phyloP scores from a whole-genome alignment of 2,113 vertebrate species.

The Pithys albifrons region DNA sequence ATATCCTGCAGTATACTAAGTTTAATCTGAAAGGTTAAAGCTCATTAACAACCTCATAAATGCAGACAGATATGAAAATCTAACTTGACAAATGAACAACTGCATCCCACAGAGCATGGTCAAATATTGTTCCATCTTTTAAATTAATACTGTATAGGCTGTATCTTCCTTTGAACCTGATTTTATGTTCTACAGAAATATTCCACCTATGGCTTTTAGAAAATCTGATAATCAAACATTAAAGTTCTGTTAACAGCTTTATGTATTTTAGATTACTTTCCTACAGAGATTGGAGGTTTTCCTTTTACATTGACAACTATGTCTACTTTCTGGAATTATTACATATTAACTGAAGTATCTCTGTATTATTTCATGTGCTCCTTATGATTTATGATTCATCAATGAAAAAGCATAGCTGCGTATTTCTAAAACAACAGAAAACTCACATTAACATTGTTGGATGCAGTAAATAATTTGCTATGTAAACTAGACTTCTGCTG shows the following conservation, averaged over 20 bases:
- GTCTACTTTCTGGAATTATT: not conserved
- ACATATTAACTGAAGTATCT: not conserved
- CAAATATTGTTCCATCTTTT: conserved; percentile 25
- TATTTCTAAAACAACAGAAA: conserved; percentile 5
- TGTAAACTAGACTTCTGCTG: not conserved
- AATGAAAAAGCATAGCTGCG: not conserved
- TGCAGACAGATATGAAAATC: not conserved
- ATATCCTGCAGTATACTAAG: not conserved
- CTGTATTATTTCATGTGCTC: not conserved
- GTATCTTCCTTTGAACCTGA: conserved; percentile 17
- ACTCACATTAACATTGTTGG: not conserved
- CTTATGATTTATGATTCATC: not conserved
- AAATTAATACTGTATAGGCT: conserved; percentile 44
- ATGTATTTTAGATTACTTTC: conserved; percentile 29
- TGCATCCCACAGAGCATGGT: not conserved
- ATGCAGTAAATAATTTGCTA: not conserved
- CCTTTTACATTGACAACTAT: not conserved
- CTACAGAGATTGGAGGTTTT: not conserved
- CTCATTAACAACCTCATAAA: not conserved
- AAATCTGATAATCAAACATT: conserved; percentile 32
- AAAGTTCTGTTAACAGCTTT: conserved; percentile 28
- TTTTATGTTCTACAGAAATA: conserved; percentile 38
- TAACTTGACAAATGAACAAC: not conserved
- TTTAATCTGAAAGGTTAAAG: not conserved
- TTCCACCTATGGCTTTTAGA: not conserved